phyloP scores from a whole-genome alignment of 2,113 vertebrate genomes.

The Salvelinus namaycush region DNA sequence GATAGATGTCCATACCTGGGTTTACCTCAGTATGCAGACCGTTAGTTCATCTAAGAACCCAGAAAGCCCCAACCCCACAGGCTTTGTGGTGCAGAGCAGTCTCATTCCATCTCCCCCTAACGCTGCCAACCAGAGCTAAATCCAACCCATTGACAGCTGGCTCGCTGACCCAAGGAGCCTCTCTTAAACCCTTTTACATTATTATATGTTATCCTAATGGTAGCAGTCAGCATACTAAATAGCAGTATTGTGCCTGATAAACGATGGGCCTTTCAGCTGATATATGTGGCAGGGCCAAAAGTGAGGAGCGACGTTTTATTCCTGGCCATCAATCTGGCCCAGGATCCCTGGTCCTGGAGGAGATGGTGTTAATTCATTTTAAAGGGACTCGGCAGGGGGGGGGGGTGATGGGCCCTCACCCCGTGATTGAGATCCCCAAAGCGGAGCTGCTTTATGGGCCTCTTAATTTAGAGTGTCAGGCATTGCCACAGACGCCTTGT shows the following conservation, averaged over 20 bases:
- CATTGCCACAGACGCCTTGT: slow-evolving; percentile 52
- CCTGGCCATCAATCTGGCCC: slow-evolving; percentile 52
- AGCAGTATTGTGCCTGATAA: slow-evolving; percentile 53
- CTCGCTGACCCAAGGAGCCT: slow-evolving; percentile 17
- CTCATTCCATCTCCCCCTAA: not conserved
- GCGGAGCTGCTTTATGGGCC: slow-evolving; percentile 62
- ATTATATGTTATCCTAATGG: slow-evolving; percentile 70
- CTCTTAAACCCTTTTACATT: slow-evolving; percentile 51
- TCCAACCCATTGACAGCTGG: slow-evolving; percentile 21
- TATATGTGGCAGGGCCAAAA: slow-evolving; percentile 63
- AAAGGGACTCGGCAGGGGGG: slow-evolving; percentile 50
- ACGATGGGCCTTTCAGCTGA: slow-evolving; percentile 54
- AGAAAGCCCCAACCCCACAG: not conserved
- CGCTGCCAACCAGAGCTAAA: slow-evolving; percentile 14
- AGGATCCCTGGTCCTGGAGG: slow-evolving; percentile 50
- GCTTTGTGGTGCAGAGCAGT: not conserved
- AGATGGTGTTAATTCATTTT: slow-evolving; percentile 67
- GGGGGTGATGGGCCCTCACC: slow-evolving; percentile 52
- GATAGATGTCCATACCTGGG: not conserved
- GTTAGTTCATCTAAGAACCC: not conserved
- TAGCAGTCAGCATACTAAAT: slow-evolving; percentile 62
- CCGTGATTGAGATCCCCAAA: slow-evolving; percentile 64
- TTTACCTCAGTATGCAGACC: not conserved
- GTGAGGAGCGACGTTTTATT: slow-evolving; percentile 59
- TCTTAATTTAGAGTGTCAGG: slow-evolving; percentile 71